Base-by-base conservation (phyloP, 2,888 invertebrate species). In the Ariolimax columbianus region DNA sequence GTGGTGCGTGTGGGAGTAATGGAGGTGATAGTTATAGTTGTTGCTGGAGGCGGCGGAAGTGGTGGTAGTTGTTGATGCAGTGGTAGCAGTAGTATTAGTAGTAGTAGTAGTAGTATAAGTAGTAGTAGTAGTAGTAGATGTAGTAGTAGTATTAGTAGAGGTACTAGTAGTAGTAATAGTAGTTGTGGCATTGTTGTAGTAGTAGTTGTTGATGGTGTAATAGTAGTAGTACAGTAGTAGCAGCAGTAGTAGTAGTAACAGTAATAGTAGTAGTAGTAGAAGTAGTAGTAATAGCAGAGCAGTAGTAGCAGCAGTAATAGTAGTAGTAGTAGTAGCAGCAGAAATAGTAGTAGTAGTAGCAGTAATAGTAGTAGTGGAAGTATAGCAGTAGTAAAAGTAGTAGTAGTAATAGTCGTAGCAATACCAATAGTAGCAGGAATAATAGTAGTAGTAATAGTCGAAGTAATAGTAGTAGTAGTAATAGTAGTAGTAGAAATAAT, bases 131-230 rank as follows among this genome's bases (percentile, higher is more conserved):
- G 47, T 43, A 43, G 77, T 77, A 47, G 77, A 19, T 19, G 47
- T 77, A 77, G 77, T 77, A 77, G 77, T 77, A 43, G 77, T 77
- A 77, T 40, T 43, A 77, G 77, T 43, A 77, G 77, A 43, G 43
- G 77, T 77, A 43, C 55, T 33, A 55, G 51, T 30, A 0, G 63
- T 38, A 40, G 81, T 38, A 19, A 47, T 66, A 1, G 70, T 36
- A 43, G 11, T 3, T 17, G 4, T 38, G 3, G 40, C 23, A 1
- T 30, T 33, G 68, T 59, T 17, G 59, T 23, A 23, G 59, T 59
- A 59, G 59, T 59, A 26, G 59, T 59, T 19, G 59, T 59, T 17
- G 59, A 19, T 19, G 80, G 38, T 26, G 77, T 77, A 59, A 23
- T 59, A 33, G 68, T 59, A 59, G 59, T 23, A 59, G 59, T 59